phyloP scores from a whole-genome alignment of 1,140 invertebrate genomes.

The Antheraea pernyi region DNA sequence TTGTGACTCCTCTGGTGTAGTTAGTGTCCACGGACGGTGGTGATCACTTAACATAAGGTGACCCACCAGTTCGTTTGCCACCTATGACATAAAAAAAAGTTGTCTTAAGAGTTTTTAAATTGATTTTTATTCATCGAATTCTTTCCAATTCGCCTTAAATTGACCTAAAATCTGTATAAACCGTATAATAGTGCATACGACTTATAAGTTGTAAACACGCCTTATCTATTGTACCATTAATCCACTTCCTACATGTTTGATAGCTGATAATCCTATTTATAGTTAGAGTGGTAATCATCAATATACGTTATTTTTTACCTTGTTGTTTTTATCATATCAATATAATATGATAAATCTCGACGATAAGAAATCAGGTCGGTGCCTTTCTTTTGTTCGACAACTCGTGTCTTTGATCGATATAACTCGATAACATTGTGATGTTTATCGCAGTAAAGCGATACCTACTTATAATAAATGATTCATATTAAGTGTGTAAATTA shows the following conservation, averaged over 20 bases:
- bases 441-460: neutral
- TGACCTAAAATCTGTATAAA: neutral
- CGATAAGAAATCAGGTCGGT: slow-evolving; percentile 1
- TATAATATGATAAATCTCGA: slow-evolving; percentile 4
- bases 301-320: neutral
- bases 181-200: neutral
- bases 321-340: neutral
- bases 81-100: too few relatives aligned
- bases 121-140: neutral
- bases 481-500: too few relatives aligned
- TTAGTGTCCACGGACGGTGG: too few relatives aligned
- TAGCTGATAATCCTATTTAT: neutral
- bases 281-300: neutral
- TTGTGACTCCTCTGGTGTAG: too few relatives aligned
- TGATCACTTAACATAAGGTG: too few relatives aligned
- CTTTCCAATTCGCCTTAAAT: neutral
- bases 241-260: slow-evolving; percentile 2
- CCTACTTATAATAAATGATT: neutral
- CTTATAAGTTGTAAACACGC: neutral
- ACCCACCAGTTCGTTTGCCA: too few relatives aligned
- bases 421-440: neutral
- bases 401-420: neutral
- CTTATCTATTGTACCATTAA: neutral
- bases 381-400: slow-evolving; percentile 1
- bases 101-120: neutral